Conservation (phyloP, 2,888 invertebrate species). For the Neoscelio sp. region DNA sequence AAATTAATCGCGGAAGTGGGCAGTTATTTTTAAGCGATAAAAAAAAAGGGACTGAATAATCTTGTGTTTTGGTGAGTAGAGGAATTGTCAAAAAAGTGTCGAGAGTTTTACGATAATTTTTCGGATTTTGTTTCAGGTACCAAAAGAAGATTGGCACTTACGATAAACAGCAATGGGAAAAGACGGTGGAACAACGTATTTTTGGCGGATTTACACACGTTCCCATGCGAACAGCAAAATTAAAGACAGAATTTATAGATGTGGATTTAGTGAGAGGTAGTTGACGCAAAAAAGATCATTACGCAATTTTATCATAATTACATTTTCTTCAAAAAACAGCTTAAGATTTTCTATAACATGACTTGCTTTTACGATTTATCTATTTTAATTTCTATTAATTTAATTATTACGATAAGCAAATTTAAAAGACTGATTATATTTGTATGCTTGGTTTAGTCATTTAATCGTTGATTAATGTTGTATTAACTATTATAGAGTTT, state of each 20-base stretch:
- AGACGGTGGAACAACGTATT: conserved; percentile 96
- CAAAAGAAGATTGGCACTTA: conserved; percentile 98
- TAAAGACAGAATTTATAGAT: conserved; percentile 97
- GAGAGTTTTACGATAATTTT: neutral
- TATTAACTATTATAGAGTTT: too few relatives aligned
- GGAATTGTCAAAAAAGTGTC: too few relatives aligned
- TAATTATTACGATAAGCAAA: too few relatives aligned
- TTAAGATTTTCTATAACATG: too few relatives aligned
- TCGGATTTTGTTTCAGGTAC: conserved; percentile 86
- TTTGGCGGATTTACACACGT: conserved; percentile 93
- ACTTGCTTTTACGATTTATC: too few relatives aligned
- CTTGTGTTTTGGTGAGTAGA: conserved; percentile 73
- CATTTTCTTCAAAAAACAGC: too few relatives aligned
- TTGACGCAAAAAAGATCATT: too few relatives aligned
- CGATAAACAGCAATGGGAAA: conserved; percentile 99
- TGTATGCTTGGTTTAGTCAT: too few relatives aligned
- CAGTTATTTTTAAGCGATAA: conserved; percentile 55
- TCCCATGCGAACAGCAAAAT: conserved; percentile 90
- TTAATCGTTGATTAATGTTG: too few relatives aligned
- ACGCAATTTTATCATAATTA: too few relatives aligned
- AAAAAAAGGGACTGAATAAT: conserved; percentile 72
- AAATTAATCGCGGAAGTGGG: conserved; percentile 54
- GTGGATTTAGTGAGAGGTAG: conserved; percentile 94
- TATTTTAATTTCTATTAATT: too few relatives aligned
- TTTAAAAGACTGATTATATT: too few relatives aligned